These are phyloP conservation scores for Sebastiscus tertius DNA, from an alignment of 2,797 vertebrate genomes.

Conservation along the genomic window DNA sequence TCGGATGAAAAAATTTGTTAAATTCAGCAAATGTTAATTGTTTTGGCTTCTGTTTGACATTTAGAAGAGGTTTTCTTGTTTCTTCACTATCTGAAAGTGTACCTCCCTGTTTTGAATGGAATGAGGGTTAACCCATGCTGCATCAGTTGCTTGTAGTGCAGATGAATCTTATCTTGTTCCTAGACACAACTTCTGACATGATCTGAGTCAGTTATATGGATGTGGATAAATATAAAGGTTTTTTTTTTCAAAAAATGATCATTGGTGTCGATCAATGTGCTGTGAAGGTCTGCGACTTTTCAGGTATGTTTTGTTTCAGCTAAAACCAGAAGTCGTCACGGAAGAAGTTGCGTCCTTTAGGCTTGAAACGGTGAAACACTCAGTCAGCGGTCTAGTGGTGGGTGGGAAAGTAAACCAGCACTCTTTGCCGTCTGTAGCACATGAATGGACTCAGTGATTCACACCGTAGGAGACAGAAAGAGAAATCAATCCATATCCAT, in stretches of 20 bases:
- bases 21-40: constrained; percentile 13
- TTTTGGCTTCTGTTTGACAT: constrained; percentile 28
- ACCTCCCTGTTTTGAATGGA: neutral
- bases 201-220: neutral
- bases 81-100: constrained; percentile 7
- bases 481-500: constrained; percentile 5
- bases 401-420: neutral
- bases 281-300: neutral
- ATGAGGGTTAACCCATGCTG: neutral
- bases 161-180: neutral
- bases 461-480: neutral
- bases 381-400: neutral
- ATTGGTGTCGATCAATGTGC: neutral
- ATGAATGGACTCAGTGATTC: neutral
- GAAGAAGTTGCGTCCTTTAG: neutral
- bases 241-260: neutral
- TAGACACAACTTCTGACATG: neutral
- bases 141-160: neutral
- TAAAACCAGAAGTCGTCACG: neutral
- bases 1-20: constrained; percentile 23
- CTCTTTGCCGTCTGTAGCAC: neutral
- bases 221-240: neutral
- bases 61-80: constrained; percentile 23
- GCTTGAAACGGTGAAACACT: neutral
- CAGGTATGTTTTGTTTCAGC: neutral